phyloP scores from a whole-genome alignment of 2,888 invertebrate species.

The Epistrophe grossulariae region DNA sequence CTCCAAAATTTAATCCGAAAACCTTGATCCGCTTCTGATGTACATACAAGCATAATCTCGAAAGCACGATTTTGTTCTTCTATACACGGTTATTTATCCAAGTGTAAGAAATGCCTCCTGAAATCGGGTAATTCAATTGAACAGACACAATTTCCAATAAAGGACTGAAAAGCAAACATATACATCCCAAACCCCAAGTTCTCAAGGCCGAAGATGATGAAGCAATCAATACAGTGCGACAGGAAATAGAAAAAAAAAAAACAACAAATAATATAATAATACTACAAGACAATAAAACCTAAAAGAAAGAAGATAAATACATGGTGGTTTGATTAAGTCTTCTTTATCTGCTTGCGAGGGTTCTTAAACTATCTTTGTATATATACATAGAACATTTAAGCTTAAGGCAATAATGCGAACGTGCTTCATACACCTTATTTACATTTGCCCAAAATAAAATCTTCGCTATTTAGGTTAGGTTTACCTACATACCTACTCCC shows the following conservation, averaged over 20 bases:
- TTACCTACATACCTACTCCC: not conserved
- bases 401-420: conserved; percentile 33
- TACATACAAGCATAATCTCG: not conserved
- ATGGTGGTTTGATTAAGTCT: conserved; percentile 8
- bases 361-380: not conserved
- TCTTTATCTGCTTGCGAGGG: not conserved
- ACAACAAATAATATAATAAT: conserved; percentile 7
- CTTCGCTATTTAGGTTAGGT: conserved; percentile 1
- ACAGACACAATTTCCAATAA: conserved; percentile 71
- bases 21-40: conserved; percentile 24
- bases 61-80: conserved; percentile 11
- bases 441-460: conserved; percentile 39
- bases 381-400: not conserved
- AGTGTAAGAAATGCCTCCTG: conserved; percentile 65
- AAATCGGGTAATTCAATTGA: conserved; percentile 66
- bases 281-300: not conserved
- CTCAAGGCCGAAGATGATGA: conserved; percentile 36
- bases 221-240: conserved; percentile 30
- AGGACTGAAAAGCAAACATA: conserved; percentile 52
- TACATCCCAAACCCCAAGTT: not conserved
- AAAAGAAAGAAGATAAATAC: conserved; percentile 5
- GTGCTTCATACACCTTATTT: conserved; percentile 40
- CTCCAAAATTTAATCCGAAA: conserved; percentile 60
- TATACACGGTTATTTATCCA: conserved; percentile 66
- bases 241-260: conserved; percentile 35